Evolutionary conservation across 2,888 invertebrate species (phyloP).

Genomic region (Drosophila stalkeri): DNA sequence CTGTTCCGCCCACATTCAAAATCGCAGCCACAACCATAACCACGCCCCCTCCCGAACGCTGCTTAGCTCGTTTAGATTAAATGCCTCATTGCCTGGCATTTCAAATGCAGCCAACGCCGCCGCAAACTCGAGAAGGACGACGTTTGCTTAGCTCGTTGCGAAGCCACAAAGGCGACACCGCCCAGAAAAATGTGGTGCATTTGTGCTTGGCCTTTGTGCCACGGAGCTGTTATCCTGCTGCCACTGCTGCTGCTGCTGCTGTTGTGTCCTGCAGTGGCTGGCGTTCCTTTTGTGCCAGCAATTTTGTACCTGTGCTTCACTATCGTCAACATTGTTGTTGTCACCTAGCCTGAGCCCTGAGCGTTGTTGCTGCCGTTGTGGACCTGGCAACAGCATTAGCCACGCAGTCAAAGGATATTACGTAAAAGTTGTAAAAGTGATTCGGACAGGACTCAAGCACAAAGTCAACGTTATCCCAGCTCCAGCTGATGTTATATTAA

Average conservation of each 20-base stretch:
- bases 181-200: constrained; percentile 63
- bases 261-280: constrained; percentile 45
- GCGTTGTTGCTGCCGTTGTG: constrained; percentile 37
- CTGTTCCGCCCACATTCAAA: constrained; percentile 18
- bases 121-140: constrained; percentile 15
- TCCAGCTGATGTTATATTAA: constrained; percentile 31
- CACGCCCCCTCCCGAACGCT: constrained; percentile 19
- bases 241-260: constrained; percentile 30
- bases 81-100: constrained; percentile 69
- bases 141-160: constrained; percentile 17
- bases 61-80: constrained; percentile 63
- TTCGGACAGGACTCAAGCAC: constrained; percentile 39
- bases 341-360: constrained; percentile 41
- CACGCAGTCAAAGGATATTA: constrained; percentile 57
- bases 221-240: constrained; percentile 16
- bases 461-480: constrained; percentile 19
- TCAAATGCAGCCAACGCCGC: constrained; percentile 50
- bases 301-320: constrained; percentile 42
- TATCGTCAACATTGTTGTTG: constrained; percentile 48
- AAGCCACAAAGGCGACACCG: constrained; percentile 17
- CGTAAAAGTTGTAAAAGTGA: constrained; percentile 64
- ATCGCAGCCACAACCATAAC: constrained; percentile 1
- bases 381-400: constrained; percentile 36
- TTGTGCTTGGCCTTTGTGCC: constrained; percentile 61
- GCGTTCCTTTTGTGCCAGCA: constrained; percentile 56